Percentiles rank a stretch among this genome's conserved stretches.
Evolutionary conservation across 2,113 vertebrate species (phyloP).

Genomic region (Hypocryptadius cinnamomeus): DNA sequence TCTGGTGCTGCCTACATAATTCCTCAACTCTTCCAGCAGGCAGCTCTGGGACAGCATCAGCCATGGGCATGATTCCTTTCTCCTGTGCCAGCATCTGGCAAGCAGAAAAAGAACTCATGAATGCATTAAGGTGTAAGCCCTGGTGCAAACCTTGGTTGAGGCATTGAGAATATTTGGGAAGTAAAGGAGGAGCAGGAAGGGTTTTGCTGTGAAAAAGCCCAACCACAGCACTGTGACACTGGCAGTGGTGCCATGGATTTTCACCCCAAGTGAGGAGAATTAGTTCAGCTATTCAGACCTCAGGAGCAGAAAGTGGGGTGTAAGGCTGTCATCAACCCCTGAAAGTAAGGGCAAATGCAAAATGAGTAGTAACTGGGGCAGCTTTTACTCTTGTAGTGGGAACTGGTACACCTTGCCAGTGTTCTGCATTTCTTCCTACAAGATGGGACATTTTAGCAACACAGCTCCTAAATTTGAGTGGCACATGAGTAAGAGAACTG

Average conservation of each 20-base stretch:
- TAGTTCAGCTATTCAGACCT: background rate
- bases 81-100: background rate
- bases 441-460: background rate
- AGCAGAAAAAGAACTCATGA: background rate
- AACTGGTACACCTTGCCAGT: background rate
- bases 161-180: background rate
- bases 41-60: background rate
- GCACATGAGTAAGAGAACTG: background rate
- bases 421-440: background rate
- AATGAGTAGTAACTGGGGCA: background rate
- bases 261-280: background rate
- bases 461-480: background rate
- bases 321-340: background rate
- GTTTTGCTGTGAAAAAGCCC: background rate
- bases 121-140: background rate
- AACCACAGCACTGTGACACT: background rate
- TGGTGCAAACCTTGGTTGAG: background rate
- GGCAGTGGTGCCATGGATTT: background rate
- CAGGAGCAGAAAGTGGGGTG: background rate
- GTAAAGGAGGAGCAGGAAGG: background rate
- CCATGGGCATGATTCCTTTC: background rate
- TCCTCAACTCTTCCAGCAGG: rapidly evolving
- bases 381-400: background rate
- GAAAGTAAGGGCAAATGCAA: background rate
- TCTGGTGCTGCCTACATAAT: background rate